Percentiles rank a stretch among this genome's conserved stretches.
Evolutionary conservation across 2,113 vertebrate genomes (phyloP).

Genomic region (Hemichromis elongatus): DNA sequence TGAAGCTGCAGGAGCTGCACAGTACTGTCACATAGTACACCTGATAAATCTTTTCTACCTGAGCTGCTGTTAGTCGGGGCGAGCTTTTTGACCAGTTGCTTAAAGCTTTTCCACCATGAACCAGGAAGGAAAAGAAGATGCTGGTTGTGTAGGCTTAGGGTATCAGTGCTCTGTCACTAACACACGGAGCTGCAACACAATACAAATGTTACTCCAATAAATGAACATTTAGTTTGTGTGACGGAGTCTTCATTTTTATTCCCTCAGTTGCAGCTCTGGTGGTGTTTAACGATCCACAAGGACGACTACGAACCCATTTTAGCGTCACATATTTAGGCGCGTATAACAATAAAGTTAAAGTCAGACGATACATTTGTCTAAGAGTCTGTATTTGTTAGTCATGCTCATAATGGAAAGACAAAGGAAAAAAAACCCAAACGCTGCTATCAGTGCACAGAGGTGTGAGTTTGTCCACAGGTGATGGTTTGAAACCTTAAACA

Average conservation of each 20-base stretch:
- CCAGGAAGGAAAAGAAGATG: neutral
- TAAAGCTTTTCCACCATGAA: neutral
- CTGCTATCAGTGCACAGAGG: neutral
- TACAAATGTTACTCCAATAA: neutral
- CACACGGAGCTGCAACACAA: neutral
- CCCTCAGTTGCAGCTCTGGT: neutral
- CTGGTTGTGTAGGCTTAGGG: rapidly evolving
- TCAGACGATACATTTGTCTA: neutral
- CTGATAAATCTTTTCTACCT: neutral
- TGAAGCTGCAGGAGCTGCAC: neutral
- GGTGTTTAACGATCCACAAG: neutral
- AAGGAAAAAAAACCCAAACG: neutral
- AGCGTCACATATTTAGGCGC: neutral
- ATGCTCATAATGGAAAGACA: neutral
- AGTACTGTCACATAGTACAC: neutral
- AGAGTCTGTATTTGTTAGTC: neutral
- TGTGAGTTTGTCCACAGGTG: neutral
- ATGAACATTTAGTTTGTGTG: neutral
- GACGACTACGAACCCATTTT: neutral
- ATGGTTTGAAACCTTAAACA: neutral
- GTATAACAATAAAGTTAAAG: neutral
- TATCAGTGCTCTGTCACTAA: neutral
- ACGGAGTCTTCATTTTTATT: neutral
- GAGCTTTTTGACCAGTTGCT: neutral
- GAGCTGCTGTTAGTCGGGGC: neutral